Conservation (phyloP, 2,888 invertebrate species). For the Heliconius hortense region DNA sequence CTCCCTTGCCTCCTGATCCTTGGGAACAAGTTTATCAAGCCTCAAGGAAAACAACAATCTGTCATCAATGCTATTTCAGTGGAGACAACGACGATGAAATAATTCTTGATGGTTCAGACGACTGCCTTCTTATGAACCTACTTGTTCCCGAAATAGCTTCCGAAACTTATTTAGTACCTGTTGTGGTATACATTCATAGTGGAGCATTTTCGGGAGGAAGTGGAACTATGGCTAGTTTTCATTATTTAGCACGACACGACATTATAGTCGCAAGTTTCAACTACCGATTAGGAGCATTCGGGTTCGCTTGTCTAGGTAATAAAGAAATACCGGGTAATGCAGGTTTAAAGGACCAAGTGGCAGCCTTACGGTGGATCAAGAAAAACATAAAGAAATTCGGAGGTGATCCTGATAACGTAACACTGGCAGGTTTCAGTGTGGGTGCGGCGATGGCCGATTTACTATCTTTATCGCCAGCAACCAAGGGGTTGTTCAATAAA, state of each 20-base stretch:
- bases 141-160: constrained; percentile 62
- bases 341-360: constrained; percentile 91
- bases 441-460: constrained; percentile 83
- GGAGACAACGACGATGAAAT: constrained; percentile 55
- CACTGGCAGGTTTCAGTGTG: constrained; percentile 91
- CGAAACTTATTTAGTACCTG: constrained; percentile 63
- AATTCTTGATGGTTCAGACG: constrained; percentile 61
- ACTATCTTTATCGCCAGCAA: constrained; percentile 59
- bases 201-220: constrained; percentile 70
- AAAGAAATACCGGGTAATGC: constrained; percentile 89
- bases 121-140: constrained; percentile 65
- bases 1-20: constrained; percentile 62
- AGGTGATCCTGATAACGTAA: constrained; percentile 89
- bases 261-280: constrained; percentile 85
- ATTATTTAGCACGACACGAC: constrained; percentile 86
- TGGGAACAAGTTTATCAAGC: constrained; percentile 60
- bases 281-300: constrained; percentile 87
- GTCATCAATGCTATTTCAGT: constrained; percentile 64
- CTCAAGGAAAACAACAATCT: constrained; percentile 51
- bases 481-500: constrained; percentile 65
- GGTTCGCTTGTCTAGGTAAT: constrained; percentile 84
- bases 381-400: constrained; percentile 89
- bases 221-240: constrained; percentile 69
- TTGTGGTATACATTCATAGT: constrained; percentile 70
- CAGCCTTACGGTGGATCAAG: constrained; percentile 88